These are phyloP conservation scores for human DNA, from an alignment of 2,113 vertebrate genomes.

Conservation along the genomic window DNA sequence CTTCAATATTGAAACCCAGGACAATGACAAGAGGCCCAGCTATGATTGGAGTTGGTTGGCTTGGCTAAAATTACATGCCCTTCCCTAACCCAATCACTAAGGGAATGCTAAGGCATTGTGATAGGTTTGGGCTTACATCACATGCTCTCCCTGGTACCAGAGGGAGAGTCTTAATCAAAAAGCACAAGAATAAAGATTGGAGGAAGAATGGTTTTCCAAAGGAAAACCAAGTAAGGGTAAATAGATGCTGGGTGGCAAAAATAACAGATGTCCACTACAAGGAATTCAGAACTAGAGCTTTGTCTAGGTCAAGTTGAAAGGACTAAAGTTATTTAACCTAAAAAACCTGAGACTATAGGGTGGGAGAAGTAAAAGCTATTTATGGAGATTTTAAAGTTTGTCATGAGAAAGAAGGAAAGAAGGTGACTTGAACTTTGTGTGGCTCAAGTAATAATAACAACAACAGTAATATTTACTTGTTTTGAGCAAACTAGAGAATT, in stretches of 20 bases:
- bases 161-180: background rate
- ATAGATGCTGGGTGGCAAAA: background rate
- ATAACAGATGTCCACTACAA: background rate
- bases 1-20: background rate
- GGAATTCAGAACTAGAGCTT: background rate
- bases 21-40: background rate
- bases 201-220: background rate
- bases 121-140: background rate
- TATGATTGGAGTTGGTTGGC: background rate
- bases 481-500: constrained; percentile 27
- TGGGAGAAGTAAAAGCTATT: background rate
- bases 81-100: background rate
- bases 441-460: background rate
- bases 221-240: background rate
- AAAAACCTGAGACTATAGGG: background rate
- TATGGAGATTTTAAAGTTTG: background rate
- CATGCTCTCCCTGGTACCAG: background rate
- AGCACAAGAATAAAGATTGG: background rate
- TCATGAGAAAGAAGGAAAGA: background rate
- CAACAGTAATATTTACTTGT: background rate
- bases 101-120: background rate
- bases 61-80: background rate
- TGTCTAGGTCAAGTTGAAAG: constrained; percentile 1
- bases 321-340: constrained; percentile 3
- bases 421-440: background rate